phyloP scores from a whole-genome alignment of 2,113 vertebrate genomes.

The Hemibagrus wyckioides region DNA sequence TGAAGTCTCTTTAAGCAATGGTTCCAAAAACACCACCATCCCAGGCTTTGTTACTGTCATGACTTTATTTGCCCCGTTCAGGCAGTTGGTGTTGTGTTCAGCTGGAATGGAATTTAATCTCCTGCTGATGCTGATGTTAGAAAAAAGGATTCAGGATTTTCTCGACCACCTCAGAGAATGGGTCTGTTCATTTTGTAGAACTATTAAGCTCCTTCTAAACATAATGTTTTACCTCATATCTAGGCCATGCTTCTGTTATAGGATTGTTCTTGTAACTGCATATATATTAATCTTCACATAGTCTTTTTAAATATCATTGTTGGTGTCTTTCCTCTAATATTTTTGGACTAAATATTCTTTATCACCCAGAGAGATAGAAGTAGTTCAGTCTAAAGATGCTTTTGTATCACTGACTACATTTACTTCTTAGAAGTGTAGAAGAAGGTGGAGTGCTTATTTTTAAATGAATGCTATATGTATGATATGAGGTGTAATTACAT shows the following conservation, averaged over 20 bases:
- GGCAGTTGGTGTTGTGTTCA: background rate
- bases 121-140: background rate
- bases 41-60: background rate
- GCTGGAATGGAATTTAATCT: background rate
- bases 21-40: background rate
- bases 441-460: background rate
- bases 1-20: background rate
- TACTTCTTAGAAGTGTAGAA: background rate
- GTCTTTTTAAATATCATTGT: background rate
- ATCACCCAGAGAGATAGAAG: constrained; percentile 1
- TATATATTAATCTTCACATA: background rate
- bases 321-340: background rate
- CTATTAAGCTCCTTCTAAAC: background rate
- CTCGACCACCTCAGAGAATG: background rate
- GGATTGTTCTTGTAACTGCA: background rate
- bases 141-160: background rate
- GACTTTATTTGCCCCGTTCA: background rate
- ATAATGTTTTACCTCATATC: background rate
- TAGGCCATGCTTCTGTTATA: background rate
- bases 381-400: background rate
- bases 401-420: background rate
- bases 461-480: background rate
- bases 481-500: constrained; percentile 3
- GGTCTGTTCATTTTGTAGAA: background rate
- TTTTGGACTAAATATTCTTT: background rate